Conservation (phyloP, 2,113 vertebrate genomes). For the Hypocryptadius cinnamomeus region DNA sequence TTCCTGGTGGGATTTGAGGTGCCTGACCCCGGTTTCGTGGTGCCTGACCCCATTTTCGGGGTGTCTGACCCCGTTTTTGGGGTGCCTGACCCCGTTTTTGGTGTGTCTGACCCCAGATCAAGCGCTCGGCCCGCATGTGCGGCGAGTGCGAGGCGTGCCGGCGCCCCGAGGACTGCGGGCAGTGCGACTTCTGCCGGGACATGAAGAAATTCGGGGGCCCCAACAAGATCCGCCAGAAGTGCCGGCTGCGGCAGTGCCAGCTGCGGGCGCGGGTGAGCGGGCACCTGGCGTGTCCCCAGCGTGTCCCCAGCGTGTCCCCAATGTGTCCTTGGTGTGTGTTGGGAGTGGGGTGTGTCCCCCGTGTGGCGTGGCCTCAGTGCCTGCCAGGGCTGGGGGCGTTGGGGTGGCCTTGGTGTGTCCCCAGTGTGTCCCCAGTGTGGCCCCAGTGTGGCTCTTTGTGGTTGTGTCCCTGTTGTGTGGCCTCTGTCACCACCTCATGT, state of each 20-base stretch:
- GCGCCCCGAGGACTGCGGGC: slow-evolving; percentile 88
- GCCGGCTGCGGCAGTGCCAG: slow-evolving; percentile 89
- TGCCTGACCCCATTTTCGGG: too few relatives aligned
- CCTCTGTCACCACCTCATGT: background rate
- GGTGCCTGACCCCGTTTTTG: accelerated
- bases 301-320: background rate
- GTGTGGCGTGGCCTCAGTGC: background rate
- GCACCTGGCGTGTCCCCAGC: background rate
- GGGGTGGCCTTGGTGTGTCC: background rate
- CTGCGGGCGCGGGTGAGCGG: slow-evolving; percentile 84
- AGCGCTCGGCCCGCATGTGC: background rate
- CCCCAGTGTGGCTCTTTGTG: background rate
- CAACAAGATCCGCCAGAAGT: slow-evolving; percentile 96
- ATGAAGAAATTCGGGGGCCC: slow-evolving; percentile 99
- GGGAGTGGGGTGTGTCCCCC: background rate
- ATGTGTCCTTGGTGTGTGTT: background rate
- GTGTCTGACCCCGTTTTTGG: background rate
- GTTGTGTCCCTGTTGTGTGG: too few relatives aligned
- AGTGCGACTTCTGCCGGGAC: slow-evolving; percentile 94
- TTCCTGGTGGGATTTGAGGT: too few relatives aligned
- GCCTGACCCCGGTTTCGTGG: too few relatives aligned
- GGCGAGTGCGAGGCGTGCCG: slow-evolving; percentile 73
- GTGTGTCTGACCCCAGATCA: background rate
- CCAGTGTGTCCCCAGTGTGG: background rate
- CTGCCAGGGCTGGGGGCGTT: background rate